Conservation (phyloP, 2,113 vertebrate genomes). For the Tupaia chinensis region DNA sequence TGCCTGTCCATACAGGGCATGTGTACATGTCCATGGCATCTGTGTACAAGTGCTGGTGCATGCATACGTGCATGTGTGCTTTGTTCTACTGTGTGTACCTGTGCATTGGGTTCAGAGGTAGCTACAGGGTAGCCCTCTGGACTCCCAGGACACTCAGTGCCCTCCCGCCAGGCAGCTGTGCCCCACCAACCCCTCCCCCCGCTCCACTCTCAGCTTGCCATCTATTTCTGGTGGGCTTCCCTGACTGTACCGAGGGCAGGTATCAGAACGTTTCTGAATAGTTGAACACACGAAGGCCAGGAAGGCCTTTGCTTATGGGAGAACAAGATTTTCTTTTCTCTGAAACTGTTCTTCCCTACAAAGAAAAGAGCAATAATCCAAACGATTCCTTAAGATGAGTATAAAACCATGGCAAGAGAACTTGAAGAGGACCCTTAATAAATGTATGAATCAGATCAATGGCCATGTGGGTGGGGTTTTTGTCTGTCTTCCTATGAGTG, state of each 20-base stretch:
- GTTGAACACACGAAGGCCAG: neutral
- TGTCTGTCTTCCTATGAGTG: neutral
- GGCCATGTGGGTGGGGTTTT: neutral
- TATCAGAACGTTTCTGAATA: neutral
- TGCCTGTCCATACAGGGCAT: neutral
- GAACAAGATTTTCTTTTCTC: slow-evolving; percentile 24
- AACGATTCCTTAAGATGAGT: neutral
- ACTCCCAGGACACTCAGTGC: neutral
- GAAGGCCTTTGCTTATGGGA: neutral
- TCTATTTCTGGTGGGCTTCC: neutral
- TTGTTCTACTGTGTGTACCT: neutral
- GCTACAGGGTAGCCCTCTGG: neutral
- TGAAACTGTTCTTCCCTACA: neutral
- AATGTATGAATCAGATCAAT: neutral
- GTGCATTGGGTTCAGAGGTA: neutral
- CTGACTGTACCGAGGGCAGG: neutral
- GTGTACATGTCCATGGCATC: neutral
- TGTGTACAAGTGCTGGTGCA: neutral
- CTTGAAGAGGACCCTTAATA: neutral
- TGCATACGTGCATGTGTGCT: neutral
- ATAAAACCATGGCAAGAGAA: neutral
- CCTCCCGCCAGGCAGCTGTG: neutral
- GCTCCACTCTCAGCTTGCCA: too few species aligned
- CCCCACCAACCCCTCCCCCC: too few species aligned
- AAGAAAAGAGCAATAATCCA: neutral